Evolutionary conservation across 2,797 vertebrate species (phyloP), one percentile per base, ranked within the genome.

Genomic region (Coranthus polyacanthus): DNA sequence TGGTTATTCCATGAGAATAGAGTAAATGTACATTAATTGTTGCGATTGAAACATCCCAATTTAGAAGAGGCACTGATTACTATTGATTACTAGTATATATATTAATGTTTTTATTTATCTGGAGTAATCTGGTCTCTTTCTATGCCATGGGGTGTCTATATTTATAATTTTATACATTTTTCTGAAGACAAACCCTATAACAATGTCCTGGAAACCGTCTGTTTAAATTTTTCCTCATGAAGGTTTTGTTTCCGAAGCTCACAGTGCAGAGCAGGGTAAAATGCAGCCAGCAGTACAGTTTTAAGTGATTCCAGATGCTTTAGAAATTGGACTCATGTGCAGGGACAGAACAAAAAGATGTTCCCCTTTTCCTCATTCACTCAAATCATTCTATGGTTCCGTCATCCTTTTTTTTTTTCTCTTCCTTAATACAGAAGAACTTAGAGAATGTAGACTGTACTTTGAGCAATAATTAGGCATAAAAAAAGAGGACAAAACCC

Each of bases 281-380:
- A 75, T 56, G 67, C 74, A 65, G 76, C 68, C 88, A 79, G 83
- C 74, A 52, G 67, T 18, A 16, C 72, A 68, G 64, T 18, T 43
- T 10, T 83, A 83, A 93, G 65, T 83, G 82, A 54, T 69, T 92
- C 90, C 92, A 93, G 91, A 93, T 93, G 92, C 29, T 54, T 43
- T 2, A 41, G 69, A 71, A 86, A 84, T 61, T 72, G 57, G 85
- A 83, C 78, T 80, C 78, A 76, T 81, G 70, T 79, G 77, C 47
- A 2, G 50, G 47, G 54, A 75, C 44, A 45, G 78, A 85, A 78
- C 79, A 85, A 85, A 89, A 79, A 78, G 73, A 86, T 83, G 78
- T 76, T 58, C 44, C 39, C 26, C 44, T 63, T 58, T 66, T 41
- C 4, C 38, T 71, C 56, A 9, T 71, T 75, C 70, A 59, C 58